Conservation (phyloP, 2,113 vertebrate genomes). For the Craseonycteris thonglongyai region DNA sequence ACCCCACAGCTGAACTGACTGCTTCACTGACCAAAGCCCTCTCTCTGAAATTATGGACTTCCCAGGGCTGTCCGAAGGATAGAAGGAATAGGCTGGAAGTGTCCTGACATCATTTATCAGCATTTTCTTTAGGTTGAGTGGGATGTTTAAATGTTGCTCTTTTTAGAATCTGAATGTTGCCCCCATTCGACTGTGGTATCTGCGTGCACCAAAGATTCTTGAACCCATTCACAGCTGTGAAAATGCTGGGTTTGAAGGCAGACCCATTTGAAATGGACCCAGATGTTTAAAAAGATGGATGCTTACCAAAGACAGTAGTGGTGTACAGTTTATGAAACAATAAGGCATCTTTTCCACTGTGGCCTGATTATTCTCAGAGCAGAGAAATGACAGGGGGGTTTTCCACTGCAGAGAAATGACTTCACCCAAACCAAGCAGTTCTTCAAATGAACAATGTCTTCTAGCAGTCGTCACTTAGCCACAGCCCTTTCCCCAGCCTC, state of each 20-base stretch:
- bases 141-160: neutral
- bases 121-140: neutral
- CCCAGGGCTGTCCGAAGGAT: neutral
- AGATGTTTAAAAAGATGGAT: constrained; percentile 37
- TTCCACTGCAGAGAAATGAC: neutral
- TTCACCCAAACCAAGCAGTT: neutral
- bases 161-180: neutral
- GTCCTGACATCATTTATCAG: neutral
- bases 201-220: neutral
- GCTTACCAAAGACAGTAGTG: constrained; percentile 7
- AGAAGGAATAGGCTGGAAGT: neutral
- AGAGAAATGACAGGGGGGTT: neutral
- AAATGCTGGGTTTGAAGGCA: constrained; percentile 32
- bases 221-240: constrained; percentile 16
- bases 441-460: constrained; percentile 16
- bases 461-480: neutral
- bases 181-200: neutral
- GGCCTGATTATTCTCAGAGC: constrained; percentile 11
- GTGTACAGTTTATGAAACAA: neutral
- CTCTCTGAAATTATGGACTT: neutral
- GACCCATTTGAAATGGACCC: constrained; percentile 10
- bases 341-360: neutral
- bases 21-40: neutral
- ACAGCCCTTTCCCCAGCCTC: neutral
- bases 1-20: neutral